These are phyloP conservation scores for Cryptotermes secundus DNA, from an alignment of 1,140 invertebrate genomes.

Conservation along the genomic window DNA sequence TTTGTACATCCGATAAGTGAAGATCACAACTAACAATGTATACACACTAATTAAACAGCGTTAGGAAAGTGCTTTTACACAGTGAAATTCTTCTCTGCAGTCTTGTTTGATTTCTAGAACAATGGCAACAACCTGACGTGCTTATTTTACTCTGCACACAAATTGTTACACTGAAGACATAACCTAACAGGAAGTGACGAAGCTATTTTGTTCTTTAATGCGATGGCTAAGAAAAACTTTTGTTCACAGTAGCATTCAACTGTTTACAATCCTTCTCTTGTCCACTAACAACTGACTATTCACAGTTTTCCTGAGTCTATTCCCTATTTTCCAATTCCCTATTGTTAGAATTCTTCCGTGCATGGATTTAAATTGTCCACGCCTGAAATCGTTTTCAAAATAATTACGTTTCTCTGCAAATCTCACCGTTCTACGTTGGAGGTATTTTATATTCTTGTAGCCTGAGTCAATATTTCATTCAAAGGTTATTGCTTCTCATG, in stretches of 20 bases:
- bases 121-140: no score
- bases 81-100: no score
- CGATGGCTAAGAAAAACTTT: not conserved
- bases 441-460: no score
- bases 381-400: not conserved
- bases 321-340: not conserved
- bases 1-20: no score
- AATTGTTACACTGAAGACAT: not conserved
- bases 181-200: not conserved
- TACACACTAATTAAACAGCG: no score
- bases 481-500: no score
- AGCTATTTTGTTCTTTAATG: not conserved
- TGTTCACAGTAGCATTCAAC: not conserved
- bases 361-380: not conserved
- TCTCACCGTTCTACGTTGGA: no score
- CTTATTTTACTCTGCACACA: not conserved
- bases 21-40: no score
- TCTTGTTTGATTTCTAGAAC: no score
- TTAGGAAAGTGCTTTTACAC: no score
- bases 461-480: no score
- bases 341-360: slow-evolving; percentile 8
- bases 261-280: not conserved
- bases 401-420: not conserved
- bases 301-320: not conserved
- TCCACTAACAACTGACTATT: not conserved